A percentile compares a stretch with the other conserved stretches of the same genome.
Conservation (phyloP, 1,140 invertebrate genomes). For the Drosophila pallidifrons region DNA sequence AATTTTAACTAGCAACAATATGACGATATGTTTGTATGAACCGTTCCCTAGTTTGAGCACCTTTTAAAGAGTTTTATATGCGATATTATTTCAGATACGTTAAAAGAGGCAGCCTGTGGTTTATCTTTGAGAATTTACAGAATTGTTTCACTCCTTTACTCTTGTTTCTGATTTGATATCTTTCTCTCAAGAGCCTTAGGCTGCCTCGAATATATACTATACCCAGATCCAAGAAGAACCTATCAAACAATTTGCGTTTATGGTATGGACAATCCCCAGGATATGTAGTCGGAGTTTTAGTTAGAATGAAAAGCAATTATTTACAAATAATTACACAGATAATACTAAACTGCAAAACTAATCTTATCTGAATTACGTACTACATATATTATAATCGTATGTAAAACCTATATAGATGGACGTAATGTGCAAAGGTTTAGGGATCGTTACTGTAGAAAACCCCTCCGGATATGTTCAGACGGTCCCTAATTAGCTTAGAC, state of each 20-base stretch:
- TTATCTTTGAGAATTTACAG: background rate
- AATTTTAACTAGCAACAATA: slow-evolving; percentile 27
- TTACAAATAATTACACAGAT: slow-evolving; percentile 22
- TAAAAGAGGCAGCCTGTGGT: slow-evolving; percentile 3
- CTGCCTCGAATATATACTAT: slow-evolving; percentile 35
- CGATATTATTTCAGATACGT: slow-evolving; percentile 10
- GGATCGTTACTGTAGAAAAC: slow-evolving; percentile 21
- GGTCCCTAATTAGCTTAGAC: slow-evolving; percentile 53
- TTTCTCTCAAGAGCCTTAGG: background rate
- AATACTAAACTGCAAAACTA: slow-evolving; percentile 35
- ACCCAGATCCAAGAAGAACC: slow-evolving; percentile 41
- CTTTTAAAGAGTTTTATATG: slow-evolving; percentile 17
- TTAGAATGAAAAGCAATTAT: slow-evolving; percentile 52
- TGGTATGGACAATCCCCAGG: slow-evolving; percentile 81
- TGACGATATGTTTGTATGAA: slow-evolving; percentile 25
- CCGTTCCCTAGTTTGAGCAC: slow-evolving; percentile 3
- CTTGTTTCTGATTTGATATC: background rate
- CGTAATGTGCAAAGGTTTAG: slow-evolving; percentile 63
- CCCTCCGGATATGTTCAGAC: slow-evolving; percentile 8
- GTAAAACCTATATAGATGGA: slow-evolving; percentile 50
- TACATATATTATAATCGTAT: slow-evolving; percentile 31
- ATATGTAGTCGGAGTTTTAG: slow-evolving; percentile 60
- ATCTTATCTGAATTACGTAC: slow-evolving; percentile 39
- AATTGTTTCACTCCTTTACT: background rate
- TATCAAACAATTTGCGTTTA: slow-evolving; percentile 81